Percentiles rank a stretch among this genome's conserved stretches.
phyloP scores from a whole-genome alignment of 2,113 vertebrate genomes.

The Rhinopomastus cyanomelas region DNA sequence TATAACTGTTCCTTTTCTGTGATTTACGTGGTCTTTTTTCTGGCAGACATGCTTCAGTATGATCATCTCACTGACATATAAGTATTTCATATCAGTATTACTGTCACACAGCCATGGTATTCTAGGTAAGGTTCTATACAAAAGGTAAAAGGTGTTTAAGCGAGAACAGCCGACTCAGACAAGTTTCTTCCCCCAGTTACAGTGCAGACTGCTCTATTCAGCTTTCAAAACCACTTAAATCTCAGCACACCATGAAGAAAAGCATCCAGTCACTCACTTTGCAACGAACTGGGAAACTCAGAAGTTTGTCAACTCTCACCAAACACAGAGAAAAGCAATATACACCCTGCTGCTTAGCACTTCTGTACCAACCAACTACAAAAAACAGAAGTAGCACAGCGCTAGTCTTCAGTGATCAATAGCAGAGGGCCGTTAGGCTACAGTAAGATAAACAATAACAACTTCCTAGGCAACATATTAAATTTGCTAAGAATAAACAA shows the following conservation, averaged over 20 bases:
- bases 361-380: not conserved
- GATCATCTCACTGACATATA: not conserved
- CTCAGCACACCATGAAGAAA: not conserved
- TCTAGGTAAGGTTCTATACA: not conserved
- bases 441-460: not conserved
- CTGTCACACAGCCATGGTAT: not conserved
- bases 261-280: not conserved
- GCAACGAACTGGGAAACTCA: not conserved
- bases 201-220: not conserved
- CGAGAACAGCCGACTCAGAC: not conserved
- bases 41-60: not conserved
- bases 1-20: not conserved
- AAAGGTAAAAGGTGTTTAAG: not conserved
- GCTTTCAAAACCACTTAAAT: not conserved
- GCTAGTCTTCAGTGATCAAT: not conserved
- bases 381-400: not conserved
- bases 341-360: not conserved
- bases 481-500: not conserved
- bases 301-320: not conserved
- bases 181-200: not conserved
- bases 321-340: not conserved
- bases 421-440: not conserved
- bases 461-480: not conserved
- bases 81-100: not conserved
- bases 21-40: not conserved